Conservation (phyloP, 2,888 invertebrate genomes). For the Deilephila elpenor region DNA sequence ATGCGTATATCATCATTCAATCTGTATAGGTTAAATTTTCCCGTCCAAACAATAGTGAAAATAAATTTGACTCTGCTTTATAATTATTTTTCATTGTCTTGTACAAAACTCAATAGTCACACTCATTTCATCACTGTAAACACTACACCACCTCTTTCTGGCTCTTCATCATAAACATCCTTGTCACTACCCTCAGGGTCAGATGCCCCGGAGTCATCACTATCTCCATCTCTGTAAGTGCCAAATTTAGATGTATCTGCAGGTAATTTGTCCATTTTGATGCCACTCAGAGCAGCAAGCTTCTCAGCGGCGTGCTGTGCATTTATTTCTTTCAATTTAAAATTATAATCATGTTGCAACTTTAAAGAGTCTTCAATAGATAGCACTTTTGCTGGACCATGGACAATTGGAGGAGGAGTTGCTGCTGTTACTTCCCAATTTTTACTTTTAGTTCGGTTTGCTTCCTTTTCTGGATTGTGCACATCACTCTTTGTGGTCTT, state of each 20-base stretch:
- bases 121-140: conserved; percentile 78
- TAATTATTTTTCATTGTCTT: neutral
- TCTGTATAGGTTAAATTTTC: too few species aligned
- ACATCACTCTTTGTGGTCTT: conserved; percentile 83
- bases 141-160: conserved; percentile 82
- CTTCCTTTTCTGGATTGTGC: conserved; percentile 83
- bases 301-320: conserved; percentile 84
- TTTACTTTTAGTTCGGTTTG: conserved; percentile 70
- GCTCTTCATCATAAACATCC: conserved; percentile 84
- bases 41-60: too few species aligned
- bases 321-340: conserved; percentile 78
- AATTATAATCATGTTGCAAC: conserved; percentile 81
- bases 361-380: conserved; percentile 83
- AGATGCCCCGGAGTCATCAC: conserved; percentile 64
- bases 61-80: too few species aligned
- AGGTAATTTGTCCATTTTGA: conserved; percentile 68
- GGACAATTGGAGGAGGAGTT: conserved; percentile 84
- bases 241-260: conserved; percentile 64
- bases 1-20: too few species aligned
- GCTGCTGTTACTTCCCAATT: conserved; percentile 87
- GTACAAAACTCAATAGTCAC: neutral
- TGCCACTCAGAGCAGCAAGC: conserved; percentile 68
- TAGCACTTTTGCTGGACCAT: conserved; percentile 81
- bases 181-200: conserved; percentile 80
- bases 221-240: conserved; percentile 67